Evolutionary conservation across 1,140 invertebrate species (phyloP).

Genomic region (Trichonephila inaurata): DNA sequence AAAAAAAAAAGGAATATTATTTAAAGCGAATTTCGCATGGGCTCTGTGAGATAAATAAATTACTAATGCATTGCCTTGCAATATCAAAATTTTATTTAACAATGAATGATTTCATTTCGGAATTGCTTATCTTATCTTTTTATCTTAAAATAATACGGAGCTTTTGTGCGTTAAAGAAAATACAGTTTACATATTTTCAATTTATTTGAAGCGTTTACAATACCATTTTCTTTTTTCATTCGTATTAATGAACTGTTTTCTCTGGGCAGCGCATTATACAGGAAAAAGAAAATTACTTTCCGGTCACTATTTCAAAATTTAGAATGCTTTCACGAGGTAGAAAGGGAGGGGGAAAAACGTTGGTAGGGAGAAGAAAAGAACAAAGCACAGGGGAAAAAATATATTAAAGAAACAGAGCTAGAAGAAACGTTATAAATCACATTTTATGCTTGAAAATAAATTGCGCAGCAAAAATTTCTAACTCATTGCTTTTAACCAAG

Average conservation of each 20-base stretch:
- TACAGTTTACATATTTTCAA: conserved; percentile 63
- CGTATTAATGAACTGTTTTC: conserved; percentile 55
- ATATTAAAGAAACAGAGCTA: conserved; percentile 55
- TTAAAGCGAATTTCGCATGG: neutral
- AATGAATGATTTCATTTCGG: conserved; percentile 29
- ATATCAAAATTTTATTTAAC: conserved; percentile 23
- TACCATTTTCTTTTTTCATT: conserved; percentile 36
- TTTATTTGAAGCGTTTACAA: conserved; percentile 57
- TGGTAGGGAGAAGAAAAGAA: neutral
- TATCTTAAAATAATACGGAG: conserved; percentile 5
- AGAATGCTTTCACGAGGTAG: conserved; percentile 39
- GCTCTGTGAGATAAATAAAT: neutral
- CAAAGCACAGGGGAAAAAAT: conserved; percentile 32
- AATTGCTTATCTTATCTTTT: conserved; percentile 1
- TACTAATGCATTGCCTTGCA: neutral
- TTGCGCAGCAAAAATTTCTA: conserved; percentile 73
- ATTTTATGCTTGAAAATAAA: conserved; percentile 73
- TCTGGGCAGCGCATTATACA: conserved; percentile 38
- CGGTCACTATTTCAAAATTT: conserved; percentile 59
- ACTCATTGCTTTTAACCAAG: conserved; percentile 65
- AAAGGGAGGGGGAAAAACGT: neutral
- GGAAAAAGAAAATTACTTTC: conserved; percentile 55
- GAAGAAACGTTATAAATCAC: conserved; percentile 67
- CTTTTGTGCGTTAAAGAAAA: neutral
- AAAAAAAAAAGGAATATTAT: neutral